Evolutionary conservation across 2,113 vertebrate species (phyloP), one percentile per base, ranked within the genome.

Genomic region (Sphaerodactylus townsendi): DNA sequence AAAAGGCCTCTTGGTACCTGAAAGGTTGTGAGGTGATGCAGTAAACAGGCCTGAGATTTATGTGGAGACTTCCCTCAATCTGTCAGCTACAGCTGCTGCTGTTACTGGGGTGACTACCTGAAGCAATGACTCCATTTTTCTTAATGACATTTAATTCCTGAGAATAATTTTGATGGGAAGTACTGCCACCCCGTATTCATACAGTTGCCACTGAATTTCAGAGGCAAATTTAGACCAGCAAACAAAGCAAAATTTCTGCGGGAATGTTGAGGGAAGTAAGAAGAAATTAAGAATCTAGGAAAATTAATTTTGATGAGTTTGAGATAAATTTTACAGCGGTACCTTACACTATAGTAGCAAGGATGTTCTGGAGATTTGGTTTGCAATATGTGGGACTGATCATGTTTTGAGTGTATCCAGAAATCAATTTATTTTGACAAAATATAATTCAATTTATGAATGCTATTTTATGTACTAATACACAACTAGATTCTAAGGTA

Each of bases 21-120:
- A 53, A 72, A 85, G 41, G 59, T 14, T 64, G 39, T n/a, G 39
- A 56, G 66, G 37, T 68, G n/a, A 33, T 77, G 74, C 75, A 87
- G 44, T 84, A 87, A 90, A 81, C 33, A 85, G 84, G 50, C n/a
- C 71, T 85, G 25, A 85, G 82, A 83, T 77, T 83, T 80, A 53
- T 85, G 46, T 82, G 35, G 84, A 87, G 79, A 35, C 48, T 37
- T 53, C 90, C 70, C 69, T 69, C 72, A 85, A 23, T 82, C 77
- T 85, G n/a, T 75, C 84, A 88, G 66, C 59, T 84, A 68, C 88
- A 48, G 44, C 84, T 90, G 87, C 50, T 90, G 77, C 91, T 91
- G 89, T 83, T 90, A 75, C 86, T 87, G 85, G 84, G 33, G 44
- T 85, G 90, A 37, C 85, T 90, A 0, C 53, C 72, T 64, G 84